These are phyloP conservation scores for Chironomus riparius DNA, from an alignment of 2,888 invertebrate genomes.

Conservation along the genomic window DNA sequence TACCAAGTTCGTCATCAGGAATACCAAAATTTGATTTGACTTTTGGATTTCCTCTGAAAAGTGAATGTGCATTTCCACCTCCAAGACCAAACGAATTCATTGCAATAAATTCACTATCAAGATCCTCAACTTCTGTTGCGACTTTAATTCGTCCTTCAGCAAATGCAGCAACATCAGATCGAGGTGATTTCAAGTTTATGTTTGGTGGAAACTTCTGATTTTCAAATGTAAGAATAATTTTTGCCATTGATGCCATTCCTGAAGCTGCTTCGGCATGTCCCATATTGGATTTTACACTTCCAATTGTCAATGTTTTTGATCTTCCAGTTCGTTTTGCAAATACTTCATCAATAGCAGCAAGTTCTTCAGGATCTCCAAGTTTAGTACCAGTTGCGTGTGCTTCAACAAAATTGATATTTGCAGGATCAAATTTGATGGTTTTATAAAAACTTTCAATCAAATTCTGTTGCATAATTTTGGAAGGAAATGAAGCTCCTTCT, in stretches of 20 bases:
- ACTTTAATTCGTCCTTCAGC: conserved; percentile 52
- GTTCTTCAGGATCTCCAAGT: conserved; percentile 88
- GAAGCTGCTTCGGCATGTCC: conserved; percentile 79
- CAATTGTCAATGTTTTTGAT: conserved; percentile 62
- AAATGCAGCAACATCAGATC: conserved; percentile 49
- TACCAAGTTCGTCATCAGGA: conserved; percentile 52
- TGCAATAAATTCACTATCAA: conserved; percentile 57
- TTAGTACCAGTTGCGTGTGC: conserved; percentile 53
- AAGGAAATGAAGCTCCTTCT: conserved; percentile 34
- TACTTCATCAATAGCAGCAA: conserved; percentile 69
- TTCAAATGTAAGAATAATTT: conserved; percentile 68
- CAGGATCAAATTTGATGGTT: conserved; percentile 50
- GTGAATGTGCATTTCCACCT: conserved; percentile 65
- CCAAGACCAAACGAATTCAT: conserved; percentile 85
- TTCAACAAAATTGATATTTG: conserved; percentile 48
- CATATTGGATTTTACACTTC: conserved; percentile 79
- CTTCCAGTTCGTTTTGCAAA: conserved; percentile 56
- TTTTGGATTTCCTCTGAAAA: conserved; percentile 53
- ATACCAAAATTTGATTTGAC: conserved; percentile 51
- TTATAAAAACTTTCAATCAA: conserved; percentile 46
- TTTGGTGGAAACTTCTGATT: conserved; percentile 68
- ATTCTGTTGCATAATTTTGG: conserved; percentile 33
- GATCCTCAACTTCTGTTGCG: conserved; percentile 55
- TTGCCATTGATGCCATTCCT: conserved; percentile 66
- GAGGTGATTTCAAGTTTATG: conserved; percentile 56